Percentiles rank a stretch among this genome's conserved stretches.
phyloP scores from a whole-genome alignment of 2,888 invertebrate genomes.

The Xestoiulus laeticollis region DNA sequence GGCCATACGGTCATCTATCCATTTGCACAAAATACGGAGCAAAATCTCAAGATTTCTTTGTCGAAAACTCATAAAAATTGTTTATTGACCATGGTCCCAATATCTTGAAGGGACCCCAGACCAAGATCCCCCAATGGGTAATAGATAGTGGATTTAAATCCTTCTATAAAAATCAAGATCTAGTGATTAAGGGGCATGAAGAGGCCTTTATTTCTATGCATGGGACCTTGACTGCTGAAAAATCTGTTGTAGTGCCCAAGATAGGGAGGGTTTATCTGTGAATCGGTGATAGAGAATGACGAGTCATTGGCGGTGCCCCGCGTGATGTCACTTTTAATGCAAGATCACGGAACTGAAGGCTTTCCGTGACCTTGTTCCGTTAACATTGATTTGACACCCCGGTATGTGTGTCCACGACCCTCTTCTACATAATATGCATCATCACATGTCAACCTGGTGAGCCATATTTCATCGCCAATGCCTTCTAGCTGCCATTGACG shows the following conservation, averaged over 20 bases:
- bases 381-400: constrained; percentile 41
- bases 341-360: constrained; percentile 38
- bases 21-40: too few relatives aligned
- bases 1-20: too few relatives aligned
- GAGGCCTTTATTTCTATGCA: too few relatives aligned
- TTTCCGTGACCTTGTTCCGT: constrained; percentile 36
- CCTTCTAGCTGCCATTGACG: constrained; percentile 10
- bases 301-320: constrained; percentile 35
- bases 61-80: too few relatives aligned
- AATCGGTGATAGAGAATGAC: constrained; percentile 20
- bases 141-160: too few relatives aligned
- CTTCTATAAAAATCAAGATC: too few relatives aligned
- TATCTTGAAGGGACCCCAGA: too few relatives aligned
- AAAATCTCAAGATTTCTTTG: too few relatives aligned
- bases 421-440: constrained; percentile 35
- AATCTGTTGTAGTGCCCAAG: constrained; percentile 13
- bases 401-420: constrained; percentile 43
- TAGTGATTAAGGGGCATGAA: too few relatives aligned
- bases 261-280: not conserved
- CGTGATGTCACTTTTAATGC: constrained; percentile 31
- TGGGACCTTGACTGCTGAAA: not conserved
- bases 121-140: too few relatives aligned
- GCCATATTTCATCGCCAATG: constrained; percentile 41
- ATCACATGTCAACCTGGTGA: constrained; percentile 35
- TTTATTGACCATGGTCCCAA: too few relatives aligned